Conservation (phyloP, 1,140 invertebrate genomes). For the Drosophila asahinai region DNA sequence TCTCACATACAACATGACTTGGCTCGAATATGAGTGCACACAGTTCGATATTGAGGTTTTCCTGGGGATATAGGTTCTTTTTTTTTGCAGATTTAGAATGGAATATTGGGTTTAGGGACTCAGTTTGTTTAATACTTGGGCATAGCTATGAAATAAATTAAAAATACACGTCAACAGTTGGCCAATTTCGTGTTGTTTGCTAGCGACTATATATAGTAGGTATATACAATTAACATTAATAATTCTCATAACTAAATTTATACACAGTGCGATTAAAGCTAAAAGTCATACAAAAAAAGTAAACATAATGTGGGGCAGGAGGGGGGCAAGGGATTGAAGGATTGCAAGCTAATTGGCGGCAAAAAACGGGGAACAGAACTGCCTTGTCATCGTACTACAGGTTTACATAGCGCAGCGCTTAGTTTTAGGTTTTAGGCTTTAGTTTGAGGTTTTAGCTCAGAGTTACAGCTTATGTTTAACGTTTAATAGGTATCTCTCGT, state of each 20-base stretch:
- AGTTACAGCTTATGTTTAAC: slow-evolving; percentile 40
- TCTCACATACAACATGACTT: slow-evolving; percentile 52
- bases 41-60: slow-evolving; percentile 40
- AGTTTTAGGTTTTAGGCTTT: slow-evolving; percentile 17
- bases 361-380: slow-evolving; percentile 50
- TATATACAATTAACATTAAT: slow-evolving; percentile 74
- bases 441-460: slow-evolving; percentile 49
- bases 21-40: slow-evolving; percentile 44
- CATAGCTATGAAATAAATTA: slow-evolving; percentile 59
- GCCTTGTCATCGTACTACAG: slow-evolving; percentile 71
- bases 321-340: neutral
- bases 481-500: slow-evolving; percentile 33
- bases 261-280: slow-evolving; percentile 70
- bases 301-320: slow-evolving; percentile 55
- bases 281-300: slow-evolving; percentile 65
- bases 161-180: slow-evolving; percentile 46
- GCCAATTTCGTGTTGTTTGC: slow-evolving; percentile 59
- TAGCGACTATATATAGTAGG: slow-evolving; percentile 26
- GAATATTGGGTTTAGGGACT: slow-evolving; percentile 7
- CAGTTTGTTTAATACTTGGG: slow-evolving; percentile 57
- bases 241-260: slow-evolving; percentile 79
- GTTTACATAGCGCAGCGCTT: slow-evolving; percentile 76
- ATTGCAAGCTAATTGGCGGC: slow-evolving; percentile 75
- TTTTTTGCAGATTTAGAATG: slow-evolving; percentile 30
- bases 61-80: slow-evolving; percentile 20